phyloP scores from a whole-genome alignment of 2,113 vertebrate genomes.

The Heterotilapia buettikoferi region DNA sequence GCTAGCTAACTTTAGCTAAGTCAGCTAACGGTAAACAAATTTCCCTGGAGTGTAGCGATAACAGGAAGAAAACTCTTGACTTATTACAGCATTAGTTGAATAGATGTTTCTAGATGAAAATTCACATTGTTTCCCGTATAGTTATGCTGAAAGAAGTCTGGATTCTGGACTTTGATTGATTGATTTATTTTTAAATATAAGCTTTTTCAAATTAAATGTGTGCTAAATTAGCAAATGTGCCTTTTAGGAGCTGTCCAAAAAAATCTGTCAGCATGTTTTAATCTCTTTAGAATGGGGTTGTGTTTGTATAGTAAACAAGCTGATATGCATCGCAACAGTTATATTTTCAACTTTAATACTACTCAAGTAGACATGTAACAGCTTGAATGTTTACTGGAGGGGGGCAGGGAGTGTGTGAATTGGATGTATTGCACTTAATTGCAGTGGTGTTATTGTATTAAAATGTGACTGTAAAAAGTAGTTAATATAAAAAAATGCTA shows the following conservation, averaged over 20 bases:
- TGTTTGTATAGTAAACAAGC: background rate
- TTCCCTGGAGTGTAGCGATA: background rate
- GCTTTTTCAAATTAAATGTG: background rate
- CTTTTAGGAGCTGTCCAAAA: background rate
- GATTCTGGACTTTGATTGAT: background rate
- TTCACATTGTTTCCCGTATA: background rate
- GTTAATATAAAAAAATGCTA: background rate
- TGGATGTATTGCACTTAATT: background rate
- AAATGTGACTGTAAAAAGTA: background rate
- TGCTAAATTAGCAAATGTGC: background rate
- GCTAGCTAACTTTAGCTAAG: conserved; percentile 45
- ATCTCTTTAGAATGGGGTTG: background rate
- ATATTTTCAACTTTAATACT: background rate
- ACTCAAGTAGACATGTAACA: background rate
- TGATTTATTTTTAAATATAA: background rate
- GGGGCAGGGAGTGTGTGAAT: background rate
- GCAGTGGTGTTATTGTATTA: background rate
- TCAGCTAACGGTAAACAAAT: conserved; percentile 32
- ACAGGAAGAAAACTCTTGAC: background rate
- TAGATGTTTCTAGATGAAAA: background rate
- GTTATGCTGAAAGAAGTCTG: background rate
- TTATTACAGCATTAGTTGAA: background rate
- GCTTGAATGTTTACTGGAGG: background rate
- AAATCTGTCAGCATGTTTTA: background rate
- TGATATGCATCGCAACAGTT: background rate